Evolutionary conservation across 2,888 invertebrate genomes (phyloP), one percentile per base, ranked within the genome.

Genomic region (Euphydryas editha): DNA sequence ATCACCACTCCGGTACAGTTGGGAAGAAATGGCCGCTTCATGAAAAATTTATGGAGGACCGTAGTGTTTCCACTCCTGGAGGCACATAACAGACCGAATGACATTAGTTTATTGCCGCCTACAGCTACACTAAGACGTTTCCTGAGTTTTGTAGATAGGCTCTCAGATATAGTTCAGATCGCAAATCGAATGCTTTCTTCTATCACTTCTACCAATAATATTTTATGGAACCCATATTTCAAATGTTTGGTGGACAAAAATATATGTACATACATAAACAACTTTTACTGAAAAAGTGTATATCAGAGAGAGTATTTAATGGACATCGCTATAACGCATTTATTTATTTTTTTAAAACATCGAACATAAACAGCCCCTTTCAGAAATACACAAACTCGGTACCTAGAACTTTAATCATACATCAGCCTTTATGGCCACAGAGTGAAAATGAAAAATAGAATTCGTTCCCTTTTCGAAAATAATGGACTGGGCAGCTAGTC

Each of bases 21-120:
- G 47, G 77, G 73, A 74, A 71, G 76, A 74, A 79, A 79, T 79
- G 81, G 85, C 76, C 75, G 78, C 78, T 85, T 90, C 91, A 91
- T 91, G 91, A 91, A 90, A 91, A 86, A 91, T 91, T 83, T 90
- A 91, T 91, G 81, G 78, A 75, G 76, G 77, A 75, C 77, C 78
- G 71, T 69, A 72, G 73, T 68, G 72, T 77, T 75, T 74, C 69
- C 73, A 80, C 78, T 81, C 83, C 83, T 86, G 59, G 49, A 83
- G 85, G 82, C 85, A 82, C 82, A 85, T 85, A 84, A 85, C 82
- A 75, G 74, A 73, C 82, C 80, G 87, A 88, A 89, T 88, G 87
- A 86, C 85, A 88, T 90, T 88, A 88, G 85, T 89, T 90, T 88
- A 90, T 84, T 81, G 83, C 78, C 74, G 79, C 79, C 77, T 78